A percentile compares a stretch with the other conserved stretches of the same genome.
phyloP scores from a whole-genome alignment of 2,888 invertebrate genomes.

The Drosophila lutescens region DNA sequence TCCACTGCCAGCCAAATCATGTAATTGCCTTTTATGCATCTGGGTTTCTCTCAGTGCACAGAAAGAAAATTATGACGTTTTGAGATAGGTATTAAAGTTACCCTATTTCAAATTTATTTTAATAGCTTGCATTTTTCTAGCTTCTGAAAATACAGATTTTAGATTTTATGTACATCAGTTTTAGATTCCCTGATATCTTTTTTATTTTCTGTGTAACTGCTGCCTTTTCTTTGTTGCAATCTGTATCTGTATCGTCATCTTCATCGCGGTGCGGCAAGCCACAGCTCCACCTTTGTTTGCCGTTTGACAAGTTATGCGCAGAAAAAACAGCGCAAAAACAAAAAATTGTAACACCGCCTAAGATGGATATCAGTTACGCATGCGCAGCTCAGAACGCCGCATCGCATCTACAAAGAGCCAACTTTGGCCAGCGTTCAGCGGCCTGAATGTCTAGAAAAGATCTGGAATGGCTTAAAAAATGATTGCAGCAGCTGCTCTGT shows the following conservation, averaged over 20 bases:
- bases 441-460: conserved; percentile 24
- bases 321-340: conserved; percentile 38
- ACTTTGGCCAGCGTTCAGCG: conserved; percentile 28
- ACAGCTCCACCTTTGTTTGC: conserved; percentile 63
- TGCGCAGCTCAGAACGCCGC: conserved; percentile 46
- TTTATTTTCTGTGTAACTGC: conserved; percentile 6
- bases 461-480: conserved; percentile 2
- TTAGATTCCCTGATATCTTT: background rate
- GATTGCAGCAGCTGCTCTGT: background rate
- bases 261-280: conserved; percentile 45
- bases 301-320: conserved; percentile 73
- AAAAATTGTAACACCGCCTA: conserved; percentile 71
- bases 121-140: background rate
- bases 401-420: conserved; percentile 11
- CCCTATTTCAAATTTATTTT: background rate
- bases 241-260: conserved; percentile 45
- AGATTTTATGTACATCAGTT: background rate
- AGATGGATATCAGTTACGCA: conserved; percentile 76
- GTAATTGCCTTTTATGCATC: conserved; percentile 63
- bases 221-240: conserved; percentile 51
- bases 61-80: background rate
- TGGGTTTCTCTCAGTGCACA: conserved; percentile 6
- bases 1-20: conserved; percentile 57
- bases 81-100: background rate
- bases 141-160: background rate